These are phyloP conservation scores for Laspeyria flexula DNA, from an alignment of 2,888 invertebrate genomes.

Conservation along the genomic window DNA sequence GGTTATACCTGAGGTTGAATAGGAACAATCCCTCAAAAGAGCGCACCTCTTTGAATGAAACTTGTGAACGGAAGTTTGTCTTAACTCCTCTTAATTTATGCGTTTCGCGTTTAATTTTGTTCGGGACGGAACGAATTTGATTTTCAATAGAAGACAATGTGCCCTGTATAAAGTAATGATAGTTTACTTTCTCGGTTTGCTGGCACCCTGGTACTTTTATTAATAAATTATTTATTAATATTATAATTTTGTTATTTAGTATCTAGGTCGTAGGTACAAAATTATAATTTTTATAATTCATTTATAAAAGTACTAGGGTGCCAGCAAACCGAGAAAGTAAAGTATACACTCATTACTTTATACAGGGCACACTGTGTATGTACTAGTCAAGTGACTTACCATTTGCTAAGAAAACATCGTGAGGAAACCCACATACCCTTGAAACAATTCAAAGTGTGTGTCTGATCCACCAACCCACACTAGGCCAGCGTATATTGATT, in stretches of 20 bases:
- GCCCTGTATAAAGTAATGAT: constrained; percentile 56
- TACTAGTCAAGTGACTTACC: too few species aligned
- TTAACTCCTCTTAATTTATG: constrained; percentile 77
- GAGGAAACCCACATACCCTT: too few species aligned
- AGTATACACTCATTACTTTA: too few species aligned
- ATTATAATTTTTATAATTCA: too few species aligned
- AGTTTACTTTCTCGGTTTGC: constrained; percentile 48
- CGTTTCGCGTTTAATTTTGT: constrained; percentile 76
- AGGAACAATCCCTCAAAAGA: constrained; percentile 70
- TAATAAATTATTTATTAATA: constrained; percentile 17
- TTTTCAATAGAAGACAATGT: constrained; percentile 75
- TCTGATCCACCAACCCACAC: too few species aligned
- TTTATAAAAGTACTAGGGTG: too few species aligned
- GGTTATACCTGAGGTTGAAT: constrained; percentile 53
- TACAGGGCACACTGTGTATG: too few species aligned
- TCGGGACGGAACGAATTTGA: constrained; percentile 67
- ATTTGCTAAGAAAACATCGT: too few species aligned
- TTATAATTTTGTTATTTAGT: neutral
- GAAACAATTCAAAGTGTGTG: too few species aligned
- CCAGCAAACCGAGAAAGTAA: too few species aligned
- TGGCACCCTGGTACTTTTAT: constrained; percentile 42
- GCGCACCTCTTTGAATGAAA: constrained; percentile 71
- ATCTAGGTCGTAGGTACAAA: too few species aligned
- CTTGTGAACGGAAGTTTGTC: constrained; percentile 68
- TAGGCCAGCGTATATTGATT: too few species aligned